Conservation (phyloP, 2,888 invertebrate genomes). For the Cantharis lateralis region DNA sequence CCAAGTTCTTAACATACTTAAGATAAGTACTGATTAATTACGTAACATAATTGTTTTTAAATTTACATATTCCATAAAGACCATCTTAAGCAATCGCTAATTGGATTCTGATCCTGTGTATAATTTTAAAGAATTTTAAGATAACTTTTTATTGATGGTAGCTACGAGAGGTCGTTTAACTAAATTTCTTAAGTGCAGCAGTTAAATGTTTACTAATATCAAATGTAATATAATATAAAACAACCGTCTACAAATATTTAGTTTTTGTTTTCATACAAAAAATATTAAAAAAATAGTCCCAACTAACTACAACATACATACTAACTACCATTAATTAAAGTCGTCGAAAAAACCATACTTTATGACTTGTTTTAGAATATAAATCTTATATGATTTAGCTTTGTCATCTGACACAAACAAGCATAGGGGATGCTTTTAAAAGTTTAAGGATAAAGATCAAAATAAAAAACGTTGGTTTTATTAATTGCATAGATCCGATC, state of each 20-base stretch:
- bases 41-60: neutral
- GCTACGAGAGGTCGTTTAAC: neutral
- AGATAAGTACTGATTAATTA: neutral
- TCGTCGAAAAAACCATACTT: neutral
- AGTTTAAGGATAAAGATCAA: neutral
- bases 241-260: neutral
- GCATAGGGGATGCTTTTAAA: neutral
- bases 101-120: neutral
- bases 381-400: neutral
- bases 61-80: neutral
- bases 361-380: neutral
- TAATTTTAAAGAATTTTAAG: neutral
- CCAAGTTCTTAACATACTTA: neutral
- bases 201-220: neutral
- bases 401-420: constrained; percentile 1
- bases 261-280: neutral
- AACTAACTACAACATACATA: neutral
- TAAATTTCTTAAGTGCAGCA: neutral
- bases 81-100: neutral
- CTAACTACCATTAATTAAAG: neutral
- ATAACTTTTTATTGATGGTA: neutral
- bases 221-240: neutral
- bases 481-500: neutral
- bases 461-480: neutral
- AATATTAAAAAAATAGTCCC: neutral